Conservation (phyloP, 2,113 vertebrate species). For the Salvelinus alpinus region DNA sequence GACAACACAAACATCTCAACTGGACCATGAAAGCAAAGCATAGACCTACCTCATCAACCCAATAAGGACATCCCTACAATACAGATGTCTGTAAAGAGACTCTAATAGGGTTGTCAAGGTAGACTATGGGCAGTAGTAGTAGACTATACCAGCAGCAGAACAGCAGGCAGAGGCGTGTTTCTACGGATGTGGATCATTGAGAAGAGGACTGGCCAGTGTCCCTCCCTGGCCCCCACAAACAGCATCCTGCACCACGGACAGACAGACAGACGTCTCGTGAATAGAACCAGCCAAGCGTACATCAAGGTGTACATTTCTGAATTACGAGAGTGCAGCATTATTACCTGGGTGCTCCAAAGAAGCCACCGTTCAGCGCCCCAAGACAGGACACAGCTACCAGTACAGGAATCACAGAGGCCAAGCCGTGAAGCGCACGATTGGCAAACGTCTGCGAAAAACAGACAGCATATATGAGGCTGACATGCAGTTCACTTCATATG, state of each 20-base stretch:
- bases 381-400: constrained; percentile 86
- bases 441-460: constrained; percentile 79
- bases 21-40: neutral
- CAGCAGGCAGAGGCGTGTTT: constrained; percentile 92
- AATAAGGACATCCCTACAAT: neutral
- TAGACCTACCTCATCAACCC: neutral
- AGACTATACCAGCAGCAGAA: constrained; percentile 86
- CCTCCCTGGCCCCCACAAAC: constrained; percentile 93
- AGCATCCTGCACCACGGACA: constrained; percentile 81
- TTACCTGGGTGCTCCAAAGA: constrained; percentile 83
- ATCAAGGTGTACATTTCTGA: neutral
- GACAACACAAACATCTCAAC: neutral
- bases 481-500: neutral
- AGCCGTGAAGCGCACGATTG: constrained; percentile 70
- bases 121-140: neutral
- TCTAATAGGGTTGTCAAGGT: neutral
- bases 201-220: constrained; percentile 92
- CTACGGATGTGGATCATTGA: constrained; percentile 98
- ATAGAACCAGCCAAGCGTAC: neutral
- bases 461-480: neutral
- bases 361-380: constrained; percentile 84
- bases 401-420: constrained; percentile 78
- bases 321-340: neutral
- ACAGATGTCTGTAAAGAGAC: neutral
- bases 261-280: neutral